Evolutionary conservation across 2,888 invertebrate genomes (phyloP), one percentile per base, ranked within the genome.

Genomic region (Agonopterix heracliana): DNA sequence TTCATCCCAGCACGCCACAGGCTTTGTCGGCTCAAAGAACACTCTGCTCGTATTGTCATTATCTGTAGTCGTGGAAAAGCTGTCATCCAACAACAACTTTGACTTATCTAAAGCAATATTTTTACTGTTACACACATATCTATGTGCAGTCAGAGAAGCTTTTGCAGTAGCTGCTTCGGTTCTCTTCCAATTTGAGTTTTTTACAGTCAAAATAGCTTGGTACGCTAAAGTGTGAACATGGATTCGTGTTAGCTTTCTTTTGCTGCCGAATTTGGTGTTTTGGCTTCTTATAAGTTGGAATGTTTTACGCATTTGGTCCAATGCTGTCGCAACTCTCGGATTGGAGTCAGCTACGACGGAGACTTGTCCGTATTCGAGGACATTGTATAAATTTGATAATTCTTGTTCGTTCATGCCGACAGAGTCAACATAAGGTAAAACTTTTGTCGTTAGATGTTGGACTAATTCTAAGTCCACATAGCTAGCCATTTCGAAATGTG

Each of bases 381-480:
- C 90, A 70, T 92, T 93, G 52, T 92, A 90, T 8, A 96, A 76
- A 79, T 95, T 96, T 0, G 93, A 92, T 48, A 96, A 81, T 78
- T 96, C 96, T 78, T 96, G 96, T 69, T 96, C 96, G 67, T 96
- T 96, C 95, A 96, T 95, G 2, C 96, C 96, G 3, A 96, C 84
- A 0, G 96, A 96, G 70, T 96, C 95, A 0, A 93, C 91, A 66
- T 91, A 92, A 0, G 94, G 94, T 53, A 96, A 82, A 0, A 96
- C 90, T 59, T 91, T 88, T 3, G 92, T 88, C 0, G 91, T 90
- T 0, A 96, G 76, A 44, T 94, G 92, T 48, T 89, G 81, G 9
- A 96, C 74, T 9, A 96, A 81, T 43, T 90, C 88, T 47, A 92
- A 85, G 67, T 96, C 95, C 0, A 93, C 92, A 64, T 94, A 95